A percentile compares a stretch with the other conserved stretches of the same genome.
phyloP scores from a whole-genome alignment of 2,888 invertebrate genomes.

The Neoitamus cyanurus region DNA sequence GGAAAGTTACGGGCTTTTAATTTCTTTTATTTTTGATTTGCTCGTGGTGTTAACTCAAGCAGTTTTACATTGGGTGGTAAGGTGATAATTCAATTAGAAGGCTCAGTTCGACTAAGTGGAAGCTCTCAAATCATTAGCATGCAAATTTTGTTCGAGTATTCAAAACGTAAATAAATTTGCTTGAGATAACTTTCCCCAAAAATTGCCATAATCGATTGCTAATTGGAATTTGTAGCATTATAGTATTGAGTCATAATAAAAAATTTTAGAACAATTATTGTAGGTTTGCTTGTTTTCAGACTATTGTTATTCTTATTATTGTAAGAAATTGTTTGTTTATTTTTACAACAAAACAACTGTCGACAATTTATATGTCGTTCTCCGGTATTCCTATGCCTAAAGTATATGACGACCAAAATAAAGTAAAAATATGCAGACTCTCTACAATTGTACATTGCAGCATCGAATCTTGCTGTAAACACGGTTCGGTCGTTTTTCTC shows the following conservation, averaged over 20 bases:
- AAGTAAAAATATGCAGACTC: too few species aligned
- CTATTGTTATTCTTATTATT: too few species aligned
- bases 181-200: not conserved
- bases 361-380: too few species aligned
- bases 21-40: not conserved
- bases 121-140: not conserved
- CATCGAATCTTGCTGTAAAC: too few species aligned
- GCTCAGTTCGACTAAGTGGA: not conserved
- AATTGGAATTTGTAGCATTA: not conserved
- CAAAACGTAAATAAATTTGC: not conserved
- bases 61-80: not conserved
- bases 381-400: too few species aligned
- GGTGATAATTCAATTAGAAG: not conserved
- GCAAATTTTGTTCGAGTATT: not conserved
- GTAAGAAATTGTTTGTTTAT: too few species aligned
- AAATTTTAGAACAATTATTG: not conserved
- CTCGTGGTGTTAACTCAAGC: not conserved
- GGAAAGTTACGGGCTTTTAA: not conserved
- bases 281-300: not conserved
- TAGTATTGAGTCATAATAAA: not conserved
- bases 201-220: not conserved
- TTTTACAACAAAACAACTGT: too few species aligned
- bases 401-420: too few species aligned
- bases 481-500: too few species aligned
- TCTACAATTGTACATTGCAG: too few species aligned